Evolutionary conservation across 2,888 invertebrate genomes (phyloP).

Genomic region (Dynastes grantii): DNA sequence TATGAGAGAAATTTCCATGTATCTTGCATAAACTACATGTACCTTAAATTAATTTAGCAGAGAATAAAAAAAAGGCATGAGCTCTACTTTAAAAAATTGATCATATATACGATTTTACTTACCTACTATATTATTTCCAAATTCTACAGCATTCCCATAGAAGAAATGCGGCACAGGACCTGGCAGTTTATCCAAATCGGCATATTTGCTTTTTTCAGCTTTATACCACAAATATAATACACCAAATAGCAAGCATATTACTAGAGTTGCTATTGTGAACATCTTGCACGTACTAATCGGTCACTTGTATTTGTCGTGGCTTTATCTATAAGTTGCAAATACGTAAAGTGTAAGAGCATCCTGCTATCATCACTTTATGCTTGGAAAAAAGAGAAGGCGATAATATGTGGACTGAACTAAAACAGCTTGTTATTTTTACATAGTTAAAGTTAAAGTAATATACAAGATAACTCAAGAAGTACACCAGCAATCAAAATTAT

Average conservation of each 20-base stretch:
- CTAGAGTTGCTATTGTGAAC: slow-evolving; percentile 21
- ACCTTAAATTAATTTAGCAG: too few species aligned
- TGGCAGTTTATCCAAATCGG: slow-evolving; percentile 48
- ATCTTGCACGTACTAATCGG: slow-evolving; percentile 4
- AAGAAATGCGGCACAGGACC: slow-evolving; percentile 50
- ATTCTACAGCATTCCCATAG: slow-evolving; percentile 53
- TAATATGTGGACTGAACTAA: too few species aligned
- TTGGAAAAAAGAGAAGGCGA: too few species aligned
- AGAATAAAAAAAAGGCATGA: too few species aligned
- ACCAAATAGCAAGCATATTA: slow-evolving; percentile 1
- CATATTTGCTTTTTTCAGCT: slow-evolving; percentile 44
- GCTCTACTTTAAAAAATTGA: neutral
- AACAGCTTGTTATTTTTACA: too few species aligned
- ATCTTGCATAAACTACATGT: too few species aligned
- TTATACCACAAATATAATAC: slow-evolving; percentile 33
- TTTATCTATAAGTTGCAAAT: too few species aligned
- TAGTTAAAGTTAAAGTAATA: too few species aligned
- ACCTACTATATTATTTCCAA: slow-evolving; percentile 51
- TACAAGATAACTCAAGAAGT: too few species aligned
- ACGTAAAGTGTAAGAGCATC: neutral
- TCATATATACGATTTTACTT: slow-evolving; percentile 15
- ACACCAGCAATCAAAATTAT: too few species aligned
- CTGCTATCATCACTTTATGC: neutral
- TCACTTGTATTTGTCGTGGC: too few species aligned
- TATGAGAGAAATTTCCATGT: too few species aligned